These are phyloP conservation scores for Acanthurus tractus DNA, from an alignment of 2,797 vertebrate genomes.

Conservation along the genomic window DNA sequence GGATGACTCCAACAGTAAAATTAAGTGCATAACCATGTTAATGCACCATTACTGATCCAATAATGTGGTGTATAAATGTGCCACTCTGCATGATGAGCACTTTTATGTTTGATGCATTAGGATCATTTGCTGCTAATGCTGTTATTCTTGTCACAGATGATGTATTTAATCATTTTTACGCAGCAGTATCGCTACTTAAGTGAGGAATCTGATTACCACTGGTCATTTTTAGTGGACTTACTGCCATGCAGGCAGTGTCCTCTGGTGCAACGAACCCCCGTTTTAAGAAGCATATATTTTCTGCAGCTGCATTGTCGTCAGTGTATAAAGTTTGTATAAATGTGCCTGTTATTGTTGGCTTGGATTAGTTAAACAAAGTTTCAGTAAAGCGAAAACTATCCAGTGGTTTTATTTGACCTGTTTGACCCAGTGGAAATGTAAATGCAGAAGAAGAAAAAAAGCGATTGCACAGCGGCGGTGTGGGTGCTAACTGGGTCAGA, in stretches of 20 bases:
- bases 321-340: background rate
- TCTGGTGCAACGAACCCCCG: background rate
- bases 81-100: no score
- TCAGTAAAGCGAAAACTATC: background rate
- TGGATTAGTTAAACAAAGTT: background rate
- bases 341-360: background rate
- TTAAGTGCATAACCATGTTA: background rate
- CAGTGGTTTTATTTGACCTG: slow-evolving; percentile 19
- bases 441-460: slow-evolving; percentile 13
- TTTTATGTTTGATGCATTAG: background rate
- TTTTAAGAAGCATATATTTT: background rate
- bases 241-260: background rate
- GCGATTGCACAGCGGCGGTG: slow-evolving; percentile 3
- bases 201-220: background rate
- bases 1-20: background rate
- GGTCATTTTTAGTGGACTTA: background rate
- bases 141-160: background rate
- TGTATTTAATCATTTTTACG: background rate
- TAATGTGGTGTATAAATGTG: background rate
- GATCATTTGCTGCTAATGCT: background rate
- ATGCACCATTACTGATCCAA: background rate
- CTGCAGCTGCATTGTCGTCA: background rate
- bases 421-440: slow-evolving; percentile 45
- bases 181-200: background rate
- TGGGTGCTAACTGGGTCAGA: slow-evolving; percentile 76